Conservation (phyloP, 2,888 invertebrate genomes). For the Cerceris ruficornis region DNA sequence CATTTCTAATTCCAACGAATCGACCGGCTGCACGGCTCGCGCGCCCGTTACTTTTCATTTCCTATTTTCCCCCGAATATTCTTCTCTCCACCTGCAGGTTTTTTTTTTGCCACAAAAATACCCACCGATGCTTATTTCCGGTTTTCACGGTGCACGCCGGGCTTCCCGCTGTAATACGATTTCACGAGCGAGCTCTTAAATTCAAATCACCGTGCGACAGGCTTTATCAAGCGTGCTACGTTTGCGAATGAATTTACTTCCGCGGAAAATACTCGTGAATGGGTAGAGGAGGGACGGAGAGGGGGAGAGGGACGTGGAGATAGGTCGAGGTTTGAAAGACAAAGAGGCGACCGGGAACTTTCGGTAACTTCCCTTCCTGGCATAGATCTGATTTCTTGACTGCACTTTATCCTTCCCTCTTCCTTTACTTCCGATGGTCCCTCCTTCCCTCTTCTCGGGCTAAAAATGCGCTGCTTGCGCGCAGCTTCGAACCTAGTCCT, state of each 20-base stretch:
- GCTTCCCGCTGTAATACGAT: constrained; percentile 32
- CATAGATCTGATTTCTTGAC: constrained; percentile 45
- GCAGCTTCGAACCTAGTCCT: constrained; percentile 63
- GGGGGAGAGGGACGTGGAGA: background rate
- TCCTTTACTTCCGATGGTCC: constrained; percentile 17
- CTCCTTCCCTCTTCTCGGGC: background rate
- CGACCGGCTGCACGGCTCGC: background rate
- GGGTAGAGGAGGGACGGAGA: background rate
- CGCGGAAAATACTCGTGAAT: constrained; percentile 13
- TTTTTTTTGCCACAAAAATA: background rate
- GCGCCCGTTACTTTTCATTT: constrained; percentile 1
- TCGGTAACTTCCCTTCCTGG: constrained; percentile 37
- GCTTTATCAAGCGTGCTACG: constrained; percentile 36
- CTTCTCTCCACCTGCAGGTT: background rate
- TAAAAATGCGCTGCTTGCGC: constrained; percentile 47
- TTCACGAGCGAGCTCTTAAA: constrained; percentile 43
- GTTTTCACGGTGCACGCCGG: constrained; percentile 17
- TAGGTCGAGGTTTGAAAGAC: background rate
- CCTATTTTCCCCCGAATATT: background rate
- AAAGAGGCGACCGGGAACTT: constrained; percentile 17
- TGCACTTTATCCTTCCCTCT: constrained; percentile 4
- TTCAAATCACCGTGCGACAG: constrained; percentile 46
- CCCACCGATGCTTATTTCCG: constrained; percentile 27
- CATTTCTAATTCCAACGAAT: background rate
- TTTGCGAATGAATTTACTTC: constrained; percentile 48